Evolutionary conservation across 2,113 vertebrate genomes (phyloP).

Genomic region (Tychaedon coryphoeus): DNA sequence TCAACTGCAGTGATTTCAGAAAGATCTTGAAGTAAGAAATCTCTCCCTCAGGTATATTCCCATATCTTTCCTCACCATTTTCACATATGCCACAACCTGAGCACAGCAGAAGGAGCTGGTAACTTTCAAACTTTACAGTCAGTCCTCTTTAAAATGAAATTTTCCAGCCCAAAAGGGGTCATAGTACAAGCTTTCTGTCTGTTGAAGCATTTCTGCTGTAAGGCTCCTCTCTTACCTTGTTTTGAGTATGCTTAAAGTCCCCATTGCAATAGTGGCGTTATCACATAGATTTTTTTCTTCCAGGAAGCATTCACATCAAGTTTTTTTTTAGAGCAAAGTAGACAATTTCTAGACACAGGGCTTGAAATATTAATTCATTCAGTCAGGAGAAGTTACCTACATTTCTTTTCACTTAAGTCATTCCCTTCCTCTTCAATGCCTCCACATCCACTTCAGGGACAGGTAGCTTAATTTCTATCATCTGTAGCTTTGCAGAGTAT

Average conservation of each 20-base stretch:
- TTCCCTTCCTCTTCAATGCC: conserved; percentile 66
- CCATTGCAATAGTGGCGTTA: neutral
- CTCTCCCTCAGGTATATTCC: neutral
- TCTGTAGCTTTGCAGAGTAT: conserved; percentile 70
- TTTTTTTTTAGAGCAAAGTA: neutral
- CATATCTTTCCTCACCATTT: neutral
- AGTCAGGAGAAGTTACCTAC: conserved; percentile 44
- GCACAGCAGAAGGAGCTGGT: neutral
- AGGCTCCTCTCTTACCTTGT: neutral
- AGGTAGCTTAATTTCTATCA: conserved; percentile 83
- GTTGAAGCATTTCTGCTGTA: neutral
- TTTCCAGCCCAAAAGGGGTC: neutral
- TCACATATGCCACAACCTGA: neutral
- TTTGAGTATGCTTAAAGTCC: neutral
- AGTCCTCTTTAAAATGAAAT: neutral
- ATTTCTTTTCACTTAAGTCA: conserved; percentile 72
- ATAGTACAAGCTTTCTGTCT: neutral
- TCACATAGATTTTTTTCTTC: neutral
- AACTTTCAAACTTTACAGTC: neutral
- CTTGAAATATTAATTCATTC: conserved; percentile 36
- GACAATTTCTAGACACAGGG: neutral
- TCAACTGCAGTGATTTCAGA: neutral
- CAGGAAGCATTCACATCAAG: neutral
- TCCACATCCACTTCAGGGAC: conserved; percentile 73
- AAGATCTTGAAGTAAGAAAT: neutral